Evolutionary conservation across 2,888 invertebrate species (phyloP), one percentile per base, ranked within the genome.

Genomic region (Leptopterna dolabrata): DNA sequence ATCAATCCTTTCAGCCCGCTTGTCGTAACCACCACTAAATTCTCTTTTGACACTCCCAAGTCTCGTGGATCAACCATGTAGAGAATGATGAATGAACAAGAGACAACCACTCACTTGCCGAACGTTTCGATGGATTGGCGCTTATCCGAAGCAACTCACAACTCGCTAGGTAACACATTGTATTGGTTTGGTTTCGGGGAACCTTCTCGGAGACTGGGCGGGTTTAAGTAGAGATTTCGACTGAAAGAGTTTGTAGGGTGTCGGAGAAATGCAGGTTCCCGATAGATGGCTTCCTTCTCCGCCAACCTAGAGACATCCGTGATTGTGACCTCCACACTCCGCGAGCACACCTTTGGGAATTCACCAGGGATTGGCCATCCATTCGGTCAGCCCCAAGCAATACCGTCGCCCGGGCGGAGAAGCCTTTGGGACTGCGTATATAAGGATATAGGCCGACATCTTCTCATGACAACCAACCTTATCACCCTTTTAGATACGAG

Each of bases 311-410:
- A 16, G n/a, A 16, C n/a, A 55, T 63, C 24, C 36, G 2, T 7
- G 36, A 36, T 36, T 36, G 36, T 36, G 63, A 11, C 19, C 9
- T 19, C 27, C 19, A 6, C 51, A 51, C 16, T 27, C 63, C 19
- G 78, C 43, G 27, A 27, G 78, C 41, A 41, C 76, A 45, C 78
- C 78, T 78, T 43, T 43, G 78, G 76, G 78, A 45, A 78, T 78
- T 78, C 45, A 78, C 78, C 45, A 45, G 78, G 45, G 78, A 45
- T 63, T 45, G 78, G 78, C 45, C 78, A 45, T 78, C 78, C 76
- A 76, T 76, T 76, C 19, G 43, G 76, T 36, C 76, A 43, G 45
- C 45, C 41, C 76, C 41, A 45, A 45, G 78, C 78, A 78, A 78
- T 78, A 78, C 78, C 78, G 43, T 43, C 45, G 24, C 36, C 19